A percentile compares a stretch with the other conserved stretches of the same genome.
These are phyloP conservation scores for Drosophila rufa DNA, from an alignment of 1,140 invertebrate species.

Conservation along the genomic window DNA sequence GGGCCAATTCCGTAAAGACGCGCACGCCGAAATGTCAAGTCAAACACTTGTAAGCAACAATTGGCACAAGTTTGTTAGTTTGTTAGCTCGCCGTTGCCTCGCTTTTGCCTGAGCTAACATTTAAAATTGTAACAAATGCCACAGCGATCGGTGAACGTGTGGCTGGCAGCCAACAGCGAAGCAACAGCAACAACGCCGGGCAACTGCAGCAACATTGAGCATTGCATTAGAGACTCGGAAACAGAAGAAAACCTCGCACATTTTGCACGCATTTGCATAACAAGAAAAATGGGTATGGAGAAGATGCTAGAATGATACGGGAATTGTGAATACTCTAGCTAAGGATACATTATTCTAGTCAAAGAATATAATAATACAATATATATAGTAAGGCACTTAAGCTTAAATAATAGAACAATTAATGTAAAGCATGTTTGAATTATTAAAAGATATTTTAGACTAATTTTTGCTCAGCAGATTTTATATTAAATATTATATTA, in stretches of 20 bases:
- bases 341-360: too few species aligned
- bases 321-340: conserved; percentile 51
- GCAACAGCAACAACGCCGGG: conserved; percentile 29
- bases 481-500: too few species aligned
- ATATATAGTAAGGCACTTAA: too few species aligned
- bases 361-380: too few species aligned
- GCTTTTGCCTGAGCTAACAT: conserved; percentile 76
- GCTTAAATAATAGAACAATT: too few species aligned
- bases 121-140: conserved; percentile 84
- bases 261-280: conserved; percentile 83
- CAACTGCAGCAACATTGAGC: conserved; percentile 42
- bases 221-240: conserved; percentile 41
- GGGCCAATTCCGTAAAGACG: conserved; percentile 55
- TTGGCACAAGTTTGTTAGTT: conserved; percentile 73
- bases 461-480: neutral
- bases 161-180: conserved; percentile 70
- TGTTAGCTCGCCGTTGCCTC: conserved; percentile 50
- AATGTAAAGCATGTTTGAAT: too few species aligned
- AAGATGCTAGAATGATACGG: conserved; percentile 13
- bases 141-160: conserved; percentile 76
- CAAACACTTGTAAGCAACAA: conserved; percentile 81
- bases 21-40: conserved; percentile 76
- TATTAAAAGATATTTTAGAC: too few species aligned
- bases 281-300: conserved; percentile 49
- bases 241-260: conserved; percentile 75